Percentiles rank a stretch among this genome's conserved stretches.
phyloP scores from a whole-genome alignment of 2,797 vertebrate species.

The Hippocampus kuda region DNA sequence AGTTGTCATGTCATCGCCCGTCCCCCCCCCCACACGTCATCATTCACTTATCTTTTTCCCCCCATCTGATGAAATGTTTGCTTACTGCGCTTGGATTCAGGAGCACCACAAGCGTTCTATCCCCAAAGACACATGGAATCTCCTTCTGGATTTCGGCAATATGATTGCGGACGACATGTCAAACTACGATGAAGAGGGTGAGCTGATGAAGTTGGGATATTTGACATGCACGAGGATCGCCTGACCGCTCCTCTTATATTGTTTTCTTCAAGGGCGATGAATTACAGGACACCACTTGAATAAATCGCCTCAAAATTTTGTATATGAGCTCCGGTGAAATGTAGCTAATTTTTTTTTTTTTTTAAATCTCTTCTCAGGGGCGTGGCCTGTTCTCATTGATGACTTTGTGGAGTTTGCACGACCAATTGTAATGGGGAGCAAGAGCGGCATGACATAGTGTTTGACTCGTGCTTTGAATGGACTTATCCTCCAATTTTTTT shows the following conservation, averaged over 20 bases:
- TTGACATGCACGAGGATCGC: not conserved
- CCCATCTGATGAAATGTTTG: not conserved
- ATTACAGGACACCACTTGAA: not conserved
- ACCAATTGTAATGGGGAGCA: constrained; percentile 80
- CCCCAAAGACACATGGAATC: constrained; percentile 96
- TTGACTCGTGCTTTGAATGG: constrained; percentile 25
- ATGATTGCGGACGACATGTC: constrained; percentile 99
- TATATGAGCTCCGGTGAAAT: not conserved
- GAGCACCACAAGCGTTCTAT: constrained; percentile 96
- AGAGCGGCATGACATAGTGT: constrained; percentile 76
- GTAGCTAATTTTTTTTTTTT: not conserved
- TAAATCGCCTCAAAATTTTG: not conserved
- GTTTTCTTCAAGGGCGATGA: not conserved
- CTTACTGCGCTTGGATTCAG: constrained; percentile 51
- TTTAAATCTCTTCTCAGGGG: constrained; percentile 62
- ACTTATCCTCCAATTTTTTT: constrained; percentile 38
- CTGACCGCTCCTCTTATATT: not conserved
- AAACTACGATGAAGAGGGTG: constrained; percentile 97
- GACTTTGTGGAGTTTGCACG: constrained; percentile 95
- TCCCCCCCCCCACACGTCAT: too few relatives aligned
- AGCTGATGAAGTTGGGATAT: constrained; percentile 19
- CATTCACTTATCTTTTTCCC: not conserved
- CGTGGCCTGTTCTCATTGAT: constrained; percentile 95
- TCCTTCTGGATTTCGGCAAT: constrained; percentile 92
- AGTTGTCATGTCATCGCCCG: too few relatives aligned